Percentiles rank a stretch among this genome's conserved stretches.
Conservation (phyloP, 2,113 vertebrate species). For the Microcebus tavaratra region DNA sequence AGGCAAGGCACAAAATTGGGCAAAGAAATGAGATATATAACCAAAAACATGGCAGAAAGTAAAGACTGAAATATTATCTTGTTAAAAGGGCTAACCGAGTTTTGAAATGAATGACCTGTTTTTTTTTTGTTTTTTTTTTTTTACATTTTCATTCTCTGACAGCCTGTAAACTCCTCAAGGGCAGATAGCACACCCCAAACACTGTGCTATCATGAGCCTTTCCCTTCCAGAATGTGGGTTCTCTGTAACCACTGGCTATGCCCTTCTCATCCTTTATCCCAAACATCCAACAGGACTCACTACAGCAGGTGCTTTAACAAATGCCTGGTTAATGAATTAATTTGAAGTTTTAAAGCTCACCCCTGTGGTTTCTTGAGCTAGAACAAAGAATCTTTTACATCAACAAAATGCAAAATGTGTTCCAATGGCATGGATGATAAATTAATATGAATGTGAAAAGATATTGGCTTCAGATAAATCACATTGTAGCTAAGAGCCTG, state of each 20-base stretch:
- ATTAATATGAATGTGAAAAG: conserved; percentile 37
- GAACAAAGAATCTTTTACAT: conserved; percentile 35
- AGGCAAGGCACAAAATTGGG: background rate
- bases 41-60: background rate
- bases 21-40: conserved; percentile 6
- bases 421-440: conserved; percentile 14
- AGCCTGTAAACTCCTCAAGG: background rate
- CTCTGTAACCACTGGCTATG: background rate
- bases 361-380: background rate
- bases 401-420: conserved; percentile 60
- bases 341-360: conserved; percentile 32
- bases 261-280: background rate
- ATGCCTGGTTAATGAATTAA: conserved; percentile 23
- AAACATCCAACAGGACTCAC: conserved; percentile 2
- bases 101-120: background rate
- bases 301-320: background rate
- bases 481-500: background rate
- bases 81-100: conserved; percentile 1
- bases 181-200: background rate
- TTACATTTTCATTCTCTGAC: background rate
- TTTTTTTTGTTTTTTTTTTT: background rate
- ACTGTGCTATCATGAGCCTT: background rate
- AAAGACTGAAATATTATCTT: background rate
- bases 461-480: conserved; percentile 14
- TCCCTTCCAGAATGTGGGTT: background rate